A percentile compares a stretch with the other conserved stretches of the same genome.
phyloP scores from a whole-genome alignment of 2,888 invertebrate genomes.

The Temnothorax unifasciatus region DNA sequence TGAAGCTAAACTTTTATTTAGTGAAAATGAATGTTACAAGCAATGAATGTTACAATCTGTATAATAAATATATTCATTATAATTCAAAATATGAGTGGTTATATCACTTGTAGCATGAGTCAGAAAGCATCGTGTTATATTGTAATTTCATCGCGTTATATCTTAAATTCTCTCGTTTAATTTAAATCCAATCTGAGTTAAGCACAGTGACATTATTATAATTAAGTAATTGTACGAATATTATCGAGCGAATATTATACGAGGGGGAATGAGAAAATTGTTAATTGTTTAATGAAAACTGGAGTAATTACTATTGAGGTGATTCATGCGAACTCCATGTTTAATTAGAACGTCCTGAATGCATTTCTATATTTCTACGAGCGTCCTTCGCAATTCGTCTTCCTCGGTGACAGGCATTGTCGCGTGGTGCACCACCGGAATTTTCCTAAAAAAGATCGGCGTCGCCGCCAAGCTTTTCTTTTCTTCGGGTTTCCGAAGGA shows the following conservation, averaged over 20 bases:
- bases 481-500: conserved; percentile 17
- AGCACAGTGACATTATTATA: not conserved
- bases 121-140: not conserved
- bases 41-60: not conserved
- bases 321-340: not conserved
- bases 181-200: not conserved
- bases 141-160: not conserved
- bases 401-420: not conserved
- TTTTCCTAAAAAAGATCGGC: conserved; percentile 16
- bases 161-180: not conserved
- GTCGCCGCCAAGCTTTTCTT: conserved; percentile 33
- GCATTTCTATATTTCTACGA: conserved; percentile 4
- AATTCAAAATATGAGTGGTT: not conserved
- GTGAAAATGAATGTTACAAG: not conserved
- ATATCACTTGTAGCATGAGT: not conserved
- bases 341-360: not conserved
- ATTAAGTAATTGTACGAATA: not conserved
- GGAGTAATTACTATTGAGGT: not conserved
- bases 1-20: not conserved
- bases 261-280: too few species aligned
- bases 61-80: not conserved
- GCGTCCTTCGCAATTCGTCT: conserved; percentile 14
- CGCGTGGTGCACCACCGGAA: not conserved
- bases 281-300: not conserved
- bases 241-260: not conserved